Evolutionary conservation across 2,797 vertebrate genomes (phyloP).

Genomic region (Phalloptychus januarius): DNA sequence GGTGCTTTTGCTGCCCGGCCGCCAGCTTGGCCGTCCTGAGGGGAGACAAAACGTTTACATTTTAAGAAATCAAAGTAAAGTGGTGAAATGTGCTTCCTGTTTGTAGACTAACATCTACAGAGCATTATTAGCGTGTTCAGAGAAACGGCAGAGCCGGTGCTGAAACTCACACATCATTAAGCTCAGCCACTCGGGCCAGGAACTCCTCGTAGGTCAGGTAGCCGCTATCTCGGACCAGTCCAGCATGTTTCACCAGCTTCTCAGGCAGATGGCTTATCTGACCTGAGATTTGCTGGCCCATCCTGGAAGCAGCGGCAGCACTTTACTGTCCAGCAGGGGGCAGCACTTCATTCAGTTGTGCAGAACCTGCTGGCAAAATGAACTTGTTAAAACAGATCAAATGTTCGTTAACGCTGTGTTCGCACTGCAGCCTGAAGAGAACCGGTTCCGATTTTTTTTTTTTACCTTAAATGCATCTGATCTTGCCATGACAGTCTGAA

Average conservation of each 20-base stretch:
- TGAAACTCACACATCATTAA: constrained; percentile 93
- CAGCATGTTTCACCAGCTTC: constrained; percentile 91
- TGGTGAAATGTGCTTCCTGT: not conserved
- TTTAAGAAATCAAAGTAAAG: not conserved
- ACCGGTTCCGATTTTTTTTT: no score
- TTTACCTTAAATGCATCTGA: no score
- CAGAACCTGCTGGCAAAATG: constrained; percentile 29
- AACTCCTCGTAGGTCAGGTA: constrained; percentile 97
- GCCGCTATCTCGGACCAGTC: constrained; percentile 92
- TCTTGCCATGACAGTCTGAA: no score
- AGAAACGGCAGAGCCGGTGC: not conserved
- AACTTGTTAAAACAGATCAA: not conserved
- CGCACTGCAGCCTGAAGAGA: no score
- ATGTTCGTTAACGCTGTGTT: not conserved
- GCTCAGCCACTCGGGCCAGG: constrained; percentile 92
- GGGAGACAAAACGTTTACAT: not conserved
- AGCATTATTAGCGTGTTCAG: not conserved
- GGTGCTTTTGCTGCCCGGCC: constrained; percentile 92
- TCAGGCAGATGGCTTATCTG: constrained; percentile 93
- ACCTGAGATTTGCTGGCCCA: constrained; percentile 96
- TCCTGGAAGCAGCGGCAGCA: constrained; percentile 65
- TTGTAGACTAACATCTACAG: not conserved
- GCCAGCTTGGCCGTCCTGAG: constrained; percentile 90
- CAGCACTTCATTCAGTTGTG: constrained; percentile 64
- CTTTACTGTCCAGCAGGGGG: constrained; percentile 26